Evolutionary conservation across 64 coral and sea anemone genomes (phyloP), one percentile per base, ranked within the genome.

Genomic region (Montipora cactus): DNA sequence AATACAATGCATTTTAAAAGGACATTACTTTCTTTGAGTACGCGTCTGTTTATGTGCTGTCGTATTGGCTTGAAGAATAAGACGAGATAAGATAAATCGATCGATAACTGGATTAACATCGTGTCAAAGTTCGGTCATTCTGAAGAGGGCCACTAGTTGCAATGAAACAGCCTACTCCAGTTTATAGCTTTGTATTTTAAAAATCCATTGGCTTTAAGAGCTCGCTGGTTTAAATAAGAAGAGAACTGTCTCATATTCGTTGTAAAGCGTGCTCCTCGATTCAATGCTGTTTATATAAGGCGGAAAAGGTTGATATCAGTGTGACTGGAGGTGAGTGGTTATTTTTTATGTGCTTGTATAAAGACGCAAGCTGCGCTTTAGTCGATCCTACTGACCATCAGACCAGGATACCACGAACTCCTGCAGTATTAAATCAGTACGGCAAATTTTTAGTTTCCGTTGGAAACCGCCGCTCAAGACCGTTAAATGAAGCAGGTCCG

Each of bases 41-140:
- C 2, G 64, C 47, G 18, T n/a, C 19, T 50, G 66, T 71, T 86
- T 86, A 49, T 67, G 28, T 21, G 81, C 59, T 44, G 11, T 71
- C 14, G n/a, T 44, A 21, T 49, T 67, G 16, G 67, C 37, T 64
- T 86, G 11, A 25, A 67, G 61, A 66, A 37, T 2, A 37, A 37
- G 37, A 37, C 49, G 8, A 49, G 82, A 86, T 71, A 86, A 86
- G 82, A 71, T 86, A 86, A 86, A 64, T 16, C 19, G 82, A 86
- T 86, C 62, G 47, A 86, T 71, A 86, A 69, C 58, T 84, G 37
- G 81, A 84, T 84, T 28, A 67, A 25, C 5, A 84, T 22, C 4
- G 9, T 67, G 11, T 76, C 74, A 25, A 76, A 76, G 37, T 76
- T 45, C 74, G 28, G 9, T 44, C 2, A 10, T 76, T 76, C 8